Evolutionary conservation across 1,140 invertebrate species (phyloP), one percentile per base, ranked within the genome.

Genomic region (Pachyrhynchus sulphureomaculatus): DNA sequence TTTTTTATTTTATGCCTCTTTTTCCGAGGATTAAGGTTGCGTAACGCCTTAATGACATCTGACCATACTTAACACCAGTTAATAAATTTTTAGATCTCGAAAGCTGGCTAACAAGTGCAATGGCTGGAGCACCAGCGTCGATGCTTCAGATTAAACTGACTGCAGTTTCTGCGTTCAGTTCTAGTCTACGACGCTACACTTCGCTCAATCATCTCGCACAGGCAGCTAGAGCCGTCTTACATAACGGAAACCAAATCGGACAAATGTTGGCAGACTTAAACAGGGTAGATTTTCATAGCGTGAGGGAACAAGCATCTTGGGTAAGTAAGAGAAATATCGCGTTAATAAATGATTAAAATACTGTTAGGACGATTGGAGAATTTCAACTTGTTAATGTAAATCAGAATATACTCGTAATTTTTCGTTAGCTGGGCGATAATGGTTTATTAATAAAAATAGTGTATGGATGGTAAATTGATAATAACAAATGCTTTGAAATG

Each of bases 201-300:
- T 98, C 95, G 12, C 80, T 99, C n/a, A 99, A 99, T 81, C 97
- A 99, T 79, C 82, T 99, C 69, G 96, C 97, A 45, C 91, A 94
- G 75, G 96, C 97, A 41, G 96, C 96, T 8, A 82, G 96, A 32
- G 95, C 95, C 45, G 96, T 99, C 29, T 84, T 99, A 51, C 93
- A 95, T 78, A 99, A 99, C 80, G 87, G 91, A 67, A 87, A 89
- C 70, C 96, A 98, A 83, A 97, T 99, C 67, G 86, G 87, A 70
- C 93, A 99, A 84, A 99, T 99, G 96, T 78, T 98, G 47, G 86
- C 92, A 33, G 97, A 99, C 82, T 82, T 99, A 42, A 98, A 96
- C 81, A 87, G 95, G 69, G 95, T 98, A 3, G 95, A 99, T 79
- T 98, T 98, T 80, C 91, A 93, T 71, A 96, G 97, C 82, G 94